These are phyloP conservation scores for Nasua narica DNA, from an alignment of 2,797 vertebrate genomes.

Conservation along the genomic window DNA sequence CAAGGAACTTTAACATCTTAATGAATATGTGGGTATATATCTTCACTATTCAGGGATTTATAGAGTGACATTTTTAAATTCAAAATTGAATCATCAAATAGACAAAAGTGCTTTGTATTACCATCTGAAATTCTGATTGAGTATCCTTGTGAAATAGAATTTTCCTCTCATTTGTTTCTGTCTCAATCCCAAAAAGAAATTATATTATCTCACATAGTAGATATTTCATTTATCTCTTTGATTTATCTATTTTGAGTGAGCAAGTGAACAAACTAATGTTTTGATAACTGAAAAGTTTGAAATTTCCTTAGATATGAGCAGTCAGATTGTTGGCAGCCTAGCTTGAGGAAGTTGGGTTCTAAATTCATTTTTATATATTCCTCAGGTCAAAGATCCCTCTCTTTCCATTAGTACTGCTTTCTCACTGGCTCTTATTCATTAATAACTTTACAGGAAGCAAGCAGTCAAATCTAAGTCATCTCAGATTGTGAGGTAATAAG, in stretches of 20 bases:
- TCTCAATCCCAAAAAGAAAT: constrained; percentile 17
- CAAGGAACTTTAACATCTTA: constrained; percentile 1
- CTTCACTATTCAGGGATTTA: background rate
- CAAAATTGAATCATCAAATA: background rate
- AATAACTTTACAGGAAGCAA: background rate
- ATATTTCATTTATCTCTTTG: background rate
- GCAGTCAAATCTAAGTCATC: background rate
- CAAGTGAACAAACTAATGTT: constrained; percentile 1
- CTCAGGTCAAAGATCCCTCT: background rate
- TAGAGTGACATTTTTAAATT: constrained; percentile 9
- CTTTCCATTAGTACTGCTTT: background rate
- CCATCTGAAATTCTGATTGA: constrained; percentile 35
- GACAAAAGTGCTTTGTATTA: background rate
- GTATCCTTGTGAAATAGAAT: constrained; percentile 34
- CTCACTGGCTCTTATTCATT: background rate
- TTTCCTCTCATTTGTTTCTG: background rate
- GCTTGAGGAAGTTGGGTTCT: background rate
- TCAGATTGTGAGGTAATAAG: background rate
- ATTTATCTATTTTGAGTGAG: background rate
- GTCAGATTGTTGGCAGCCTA: background rate
- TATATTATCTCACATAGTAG: background rate
- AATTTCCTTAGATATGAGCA: background rate
- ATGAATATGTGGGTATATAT: background rate
- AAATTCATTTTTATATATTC: background rate
- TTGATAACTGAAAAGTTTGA: constrained; percentile 5